These are phyloP conservation scores for Thaleichthys pacificus DNA, from an alignment of 2,797 vertebrate species.

Conservation along the genomic window DNA sequence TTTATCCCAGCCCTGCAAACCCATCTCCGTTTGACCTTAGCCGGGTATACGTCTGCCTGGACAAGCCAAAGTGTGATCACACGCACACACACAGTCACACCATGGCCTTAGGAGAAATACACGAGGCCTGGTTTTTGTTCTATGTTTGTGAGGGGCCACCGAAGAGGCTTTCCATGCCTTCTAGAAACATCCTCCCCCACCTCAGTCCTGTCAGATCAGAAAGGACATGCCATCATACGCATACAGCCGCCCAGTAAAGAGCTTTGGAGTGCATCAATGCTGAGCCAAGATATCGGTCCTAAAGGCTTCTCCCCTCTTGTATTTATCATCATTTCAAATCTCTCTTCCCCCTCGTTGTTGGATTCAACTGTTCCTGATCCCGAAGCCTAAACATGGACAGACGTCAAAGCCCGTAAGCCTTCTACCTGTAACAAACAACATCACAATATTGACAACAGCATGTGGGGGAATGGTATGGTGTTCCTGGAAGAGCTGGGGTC, in stretches of 20 bases:
- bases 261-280: too few species aligned
- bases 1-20: slow-evolving; percentile 51
- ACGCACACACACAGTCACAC: slow-evolving; percentile 17
- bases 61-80: not conserved
- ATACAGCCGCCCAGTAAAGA: too few species aligned
- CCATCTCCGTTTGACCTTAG: slow-evolving; percentile 39
- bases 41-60: slow-evolving; percentile 12
- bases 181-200: not conserved
- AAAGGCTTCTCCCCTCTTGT: too few species aligned
- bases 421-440: not conserved
- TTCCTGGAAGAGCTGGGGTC: not conserved
- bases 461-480: not conserved
- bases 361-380: not conserved
- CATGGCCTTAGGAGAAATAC: slow-evolving; percentile 14
- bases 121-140: not conserved
- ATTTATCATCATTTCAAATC: too few species aligned
- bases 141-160: not conserved
- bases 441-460: not conserved
- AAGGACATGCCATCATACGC: too few species aligned
- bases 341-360: not conserved
- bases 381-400: not conserved
- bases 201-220: not conserved
- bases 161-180: not conserved
- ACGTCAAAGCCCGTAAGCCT: not conserved
- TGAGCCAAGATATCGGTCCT: too few species aligned